Base-by-base conservation (phyloP, 2,113 vertebrate species). In the Channa maculata region DNA sequence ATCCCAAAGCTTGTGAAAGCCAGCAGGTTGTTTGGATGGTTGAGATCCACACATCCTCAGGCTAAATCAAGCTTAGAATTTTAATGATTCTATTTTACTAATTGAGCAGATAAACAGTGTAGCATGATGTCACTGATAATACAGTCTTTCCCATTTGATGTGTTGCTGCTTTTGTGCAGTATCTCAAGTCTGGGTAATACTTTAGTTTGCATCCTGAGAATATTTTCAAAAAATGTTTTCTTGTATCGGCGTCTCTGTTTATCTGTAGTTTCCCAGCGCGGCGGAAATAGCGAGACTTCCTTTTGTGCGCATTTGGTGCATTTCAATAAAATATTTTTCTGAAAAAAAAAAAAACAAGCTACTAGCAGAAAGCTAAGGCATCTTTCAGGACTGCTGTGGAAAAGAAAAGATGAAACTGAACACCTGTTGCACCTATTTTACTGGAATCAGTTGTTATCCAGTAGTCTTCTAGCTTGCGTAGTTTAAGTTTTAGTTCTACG, bases 191-290 rank as follows among this genome's bases (percentile, higher is more conserved):
- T 24, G 24, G 24, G 24, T 24, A 24, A 24, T 24, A 24, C 24
- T 24, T 24, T 24, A 24, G 38, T 14, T 60, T 5, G 36, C n/a
- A 43, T 14, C 52, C 62, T 54, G 38, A 57, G 70, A 55, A 10
- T 55, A n/a, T 71, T 64, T 61, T n/a, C 38, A 65, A 52, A 24
- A 62, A 54, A 49, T 71, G 45, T 64, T 75, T 45, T 70, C 33
- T 33, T 33, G 52, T 46, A 57, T 72, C 14, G 33, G 49, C 68
- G 61, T 77, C 66, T 68, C 9, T 46, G 9, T 37, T 72, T 13
- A 36, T 65, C 49, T 77, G 46, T 44, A 54, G 49, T 58, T 65
- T 65, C 37, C 9, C 41, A n/a, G 37, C n/a, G 0, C 44, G 4
- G 1, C 44, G 8, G n/a, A 36, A 77, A 54, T 5, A 59, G 8